Evolutionary conservation across 2,797 vertebrate genomes (phyloP).

Genomic region (Siniperca obscura): DNA sequence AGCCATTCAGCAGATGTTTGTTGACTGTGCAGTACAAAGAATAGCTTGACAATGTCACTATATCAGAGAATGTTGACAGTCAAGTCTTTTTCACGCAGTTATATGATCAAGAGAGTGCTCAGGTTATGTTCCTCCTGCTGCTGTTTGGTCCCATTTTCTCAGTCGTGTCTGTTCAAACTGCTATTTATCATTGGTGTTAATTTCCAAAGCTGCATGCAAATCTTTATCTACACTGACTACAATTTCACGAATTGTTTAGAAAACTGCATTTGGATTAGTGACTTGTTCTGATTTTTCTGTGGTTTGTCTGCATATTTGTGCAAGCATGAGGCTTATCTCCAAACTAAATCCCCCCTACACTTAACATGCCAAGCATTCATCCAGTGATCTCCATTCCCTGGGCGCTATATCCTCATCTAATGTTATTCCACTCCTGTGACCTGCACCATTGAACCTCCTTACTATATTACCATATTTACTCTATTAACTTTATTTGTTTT

Average conservation of each 20-base stretch:
- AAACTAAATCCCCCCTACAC: neutral
- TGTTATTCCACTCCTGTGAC: constrained; percentile 28
- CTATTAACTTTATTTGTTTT: constrained; percentile 55
- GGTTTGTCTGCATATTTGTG: neutral
- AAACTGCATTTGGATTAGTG: neutral
- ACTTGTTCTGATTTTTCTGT: neutral
- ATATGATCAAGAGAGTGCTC: neutral
- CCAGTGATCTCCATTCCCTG: neutral
- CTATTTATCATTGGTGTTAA: neutral
- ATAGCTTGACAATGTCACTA: constrained; percentile 10
- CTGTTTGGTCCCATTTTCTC: constrained; percentile 6
- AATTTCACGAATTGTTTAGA: neutral
- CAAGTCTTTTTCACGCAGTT: constrained; percentile 7
- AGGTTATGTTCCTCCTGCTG: neutral
- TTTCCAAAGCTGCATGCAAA: constrained; percentile 13
- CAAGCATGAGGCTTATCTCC: neutral
- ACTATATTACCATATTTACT: constrained; percentile 57
- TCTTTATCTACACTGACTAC: neutral
- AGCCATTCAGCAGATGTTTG: constrained; percentile 42
- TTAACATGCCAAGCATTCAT: constrained; percentile 13
- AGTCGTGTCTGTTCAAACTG: neutral
- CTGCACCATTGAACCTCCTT: constrained; percentile 40
- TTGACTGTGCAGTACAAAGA: constrained; percentile 26
- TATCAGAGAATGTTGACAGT: constrained; percentile 40
- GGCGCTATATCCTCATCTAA: constrained; percentile 15